These are phyloP conservation scores for Atlantisia rogersi DNA, from an alignment of 2,113 vertebrate genomes.

Conservation along the genomic window DNA sequence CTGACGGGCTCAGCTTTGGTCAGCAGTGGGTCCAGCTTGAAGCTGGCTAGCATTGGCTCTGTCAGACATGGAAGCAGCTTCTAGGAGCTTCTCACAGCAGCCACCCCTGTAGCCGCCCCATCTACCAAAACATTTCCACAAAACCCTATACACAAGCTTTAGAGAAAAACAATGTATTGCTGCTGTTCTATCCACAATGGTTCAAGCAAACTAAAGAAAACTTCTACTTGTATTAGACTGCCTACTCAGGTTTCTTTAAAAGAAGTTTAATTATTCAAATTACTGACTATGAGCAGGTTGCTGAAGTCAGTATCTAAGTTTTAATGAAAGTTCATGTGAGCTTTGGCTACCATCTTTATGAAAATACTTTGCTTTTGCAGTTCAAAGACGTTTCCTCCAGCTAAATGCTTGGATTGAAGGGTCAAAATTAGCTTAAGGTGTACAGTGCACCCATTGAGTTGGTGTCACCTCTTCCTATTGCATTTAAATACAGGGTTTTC, in stretches of 20 bases:
- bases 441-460: neutral
- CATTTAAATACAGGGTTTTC: neutral
- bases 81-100: too few relatives aligned
- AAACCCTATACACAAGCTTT: neutral
- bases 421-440: neutral
- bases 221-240: accelerated
- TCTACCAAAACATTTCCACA: too few relatives aligned
- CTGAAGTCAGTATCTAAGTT: neutral
- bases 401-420: neutral
- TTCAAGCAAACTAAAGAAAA: neutral
- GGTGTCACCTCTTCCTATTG: neutral
- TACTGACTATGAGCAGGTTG: neutral
- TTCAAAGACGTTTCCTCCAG: neutral
- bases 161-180: neutral
- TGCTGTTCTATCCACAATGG: neutral
- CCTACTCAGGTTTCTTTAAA: neutral
- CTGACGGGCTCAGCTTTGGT: too few relatives aligned
- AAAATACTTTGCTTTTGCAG: neutral
- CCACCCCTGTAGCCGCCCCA: too few relatives aligned
- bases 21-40: too few relatives aligned
- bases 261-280: neutral
- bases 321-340: neutral
- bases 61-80: too few relatives aligned
- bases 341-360: neutral
- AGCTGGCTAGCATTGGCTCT: too few relatives aligned